phyloP scores from a whole-genome alignment of 1,140 invertebrate species.

The Polypedilum pembai region DNA sequence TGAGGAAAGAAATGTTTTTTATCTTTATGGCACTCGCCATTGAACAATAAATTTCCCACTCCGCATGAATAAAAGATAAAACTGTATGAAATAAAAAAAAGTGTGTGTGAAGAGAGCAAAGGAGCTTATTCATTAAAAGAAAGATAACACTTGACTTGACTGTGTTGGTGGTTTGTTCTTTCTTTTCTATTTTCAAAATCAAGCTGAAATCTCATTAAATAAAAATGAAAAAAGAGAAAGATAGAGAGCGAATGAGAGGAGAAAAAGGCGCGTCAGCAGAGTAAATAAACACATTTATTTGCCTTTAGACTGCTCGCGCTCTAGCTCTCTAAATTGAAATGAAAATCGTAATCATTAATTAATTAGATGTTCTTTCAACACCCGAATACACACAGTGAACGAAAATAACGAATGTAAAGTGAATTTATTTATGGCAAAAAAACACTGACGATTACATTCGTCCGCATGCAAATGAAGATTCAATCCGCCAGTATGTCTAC shows the following conservation, averaged over 20 bases:
- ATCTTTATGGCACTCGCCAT: slow-evolving; percentile 16
- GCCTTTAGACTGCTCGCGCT: not conserved
- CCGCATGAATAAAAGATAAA: not conserved
- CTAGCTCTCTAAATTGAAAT: not conserved
- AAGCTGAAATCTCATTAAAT: not conserved
- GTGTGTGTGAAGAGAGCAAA: no score
- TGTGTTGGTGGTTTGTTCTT: not conserved
- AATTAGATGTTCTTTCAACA: slow-evolving; percentile 12
- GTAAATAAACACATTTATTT: slow-evolving; percentile 1
- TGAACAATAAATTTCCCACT: slow-evolving; percentile 1
- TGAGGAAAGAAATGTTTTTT: not conserved
- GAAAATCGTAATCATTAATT: slow-evolving; percentile 14
- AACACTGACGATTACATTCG: no score
- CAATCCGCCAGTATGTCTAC: no score
- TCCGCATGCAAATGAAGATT: no score
- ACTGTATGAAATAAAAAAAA: not conserved
- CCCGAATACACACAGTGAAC: not conserved
- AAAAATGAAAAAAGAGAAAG: not conserved
- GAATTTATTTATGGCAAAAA: not conserved
- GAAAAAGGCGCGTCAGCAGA: not conserved
- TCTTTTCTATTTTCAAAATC: not conserved
- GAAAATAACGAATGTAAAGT: not conserved
- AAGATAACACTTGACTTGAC: not conserved
- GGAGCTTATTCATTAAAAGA: no score
- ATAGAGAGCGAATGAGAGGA: not conserved